Percentiles rank a stretch among this genome's conserved stretches.
Conservation (phyloP, 2,797 vertebrate genomes). For the Thripadectes ignobilis region DNA sequence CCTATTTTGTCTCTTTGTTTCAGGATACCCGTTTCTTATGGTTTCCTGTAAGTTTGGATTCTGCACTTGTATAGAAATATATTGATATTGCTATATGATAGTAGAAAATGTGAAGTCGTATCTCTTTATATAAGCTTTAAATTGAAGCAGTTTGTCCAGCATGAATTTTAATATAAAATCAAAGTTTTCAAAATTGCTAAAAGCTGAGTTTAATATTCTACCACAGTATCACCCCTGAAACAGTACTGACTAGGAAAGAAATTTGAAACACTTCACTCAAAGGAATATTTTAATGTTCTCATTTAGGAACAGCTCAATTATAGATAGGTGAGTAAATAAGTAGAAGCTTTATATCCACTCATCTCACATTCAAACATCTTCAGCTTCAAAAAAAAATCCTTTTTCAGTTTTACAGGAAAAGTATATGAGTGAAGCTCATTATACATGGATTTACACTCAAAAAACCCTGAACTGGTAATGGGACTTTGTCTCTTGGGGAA, state of each 20-base stretch:
- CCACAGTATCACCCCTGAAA: background rate
- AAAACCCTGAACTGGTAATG: background rate
- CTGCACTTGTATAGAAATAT: background rate
- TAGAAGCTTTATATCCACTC: background rate
- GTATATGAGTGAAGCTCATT: background rate
- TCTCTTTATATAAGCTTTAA: background rate
- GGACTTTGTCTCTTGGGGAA: background rate
- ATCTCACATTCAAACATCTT: background rate
- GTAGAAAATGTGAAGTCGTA: background rate
- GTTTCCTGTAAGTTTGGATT: background rate
- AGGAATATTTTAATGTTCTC: background rate
- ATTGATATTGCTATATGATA: background rate
- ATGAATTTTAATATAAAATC: background rate
- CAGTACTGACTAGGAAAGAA: background rate
- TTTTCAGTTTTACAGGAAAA: background rate
- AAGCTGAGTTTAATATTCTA: background rate
- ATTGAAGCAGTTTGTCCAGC: background rate
- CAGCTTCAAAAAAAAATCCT: background rate
- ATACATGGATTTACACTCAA: background rate
- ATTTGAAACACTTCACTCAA: background rate
- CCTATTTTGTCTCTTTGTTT: background rate
- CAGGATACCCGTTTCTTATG: background rate
- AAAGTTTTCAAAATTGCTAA: background rate
- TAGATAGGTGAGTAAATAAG: background rate
- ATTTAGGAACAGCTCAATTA: background rate